Conservation (phyloP, 2,797 vertebrate species). For the Arnoldichthys spilopterus region DNA sequence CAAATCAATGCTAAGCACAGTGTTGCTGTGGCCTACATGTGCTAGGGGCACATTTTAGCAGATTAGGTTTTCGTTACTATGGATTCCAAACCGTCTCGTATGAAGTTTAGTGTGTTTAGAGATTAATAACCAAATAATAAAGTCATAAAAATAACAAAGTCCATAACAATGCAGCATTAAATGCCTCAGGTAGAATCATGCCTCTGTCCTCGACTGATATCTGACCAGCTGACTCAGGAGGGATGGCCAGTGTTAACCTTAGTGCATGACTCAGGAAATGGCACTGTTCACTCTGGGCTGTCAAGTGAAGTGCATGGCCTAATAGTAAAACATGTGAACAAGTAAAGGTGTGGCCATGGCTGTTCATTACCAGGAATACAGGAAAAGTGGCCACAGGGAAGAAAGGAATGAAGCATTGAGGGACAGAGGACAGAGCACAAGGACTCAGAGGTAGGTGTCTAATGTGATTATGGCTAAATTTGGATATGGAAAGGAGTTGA, state of each 20-base stretch:
- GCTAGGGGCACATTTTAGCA: too few relatives aligned
- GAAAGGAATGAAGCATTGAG: neutral
- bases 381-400: slow-evolving; percentile 19
- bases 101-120: too few relatives aligned
- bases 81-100: too few relatives aligned
- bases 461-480: neutral
- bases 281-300: neutral
- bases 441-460: slow-evolving; percentile 5
- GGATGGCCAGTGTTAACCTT: neutral
- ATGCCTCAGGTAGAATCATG: neutral
- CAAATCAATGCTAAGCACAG: too few relatives aligned
- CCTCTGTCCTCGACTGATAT: neutral
- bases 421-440: neutral
- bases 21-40: too few relatives aligned
- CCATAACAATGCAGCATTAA: neutral
- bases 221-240: neutral
- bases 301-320: slow-evolving; percentile 18
- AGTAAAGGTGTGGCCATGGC: slow-evolving; percentile 66
- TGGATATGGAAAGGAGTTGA: too few relatives aligned
- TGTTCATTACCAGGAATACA: slow-evolving; percentile 58
- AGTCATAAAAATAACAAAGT: too few relatives aligned
- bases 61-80: too few relatives aligned
- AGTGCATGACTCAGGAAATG: slow-evolving; percentile 6
- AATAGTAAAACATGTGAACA: slow-evolving; percentile 17
- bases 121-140: too few relatives aligned